These are phyloP conservation scores for Bostrychus sinensis DNA, from an alignment of 2,113 vertebrate species.

Conservation along the genomic window DNA sequence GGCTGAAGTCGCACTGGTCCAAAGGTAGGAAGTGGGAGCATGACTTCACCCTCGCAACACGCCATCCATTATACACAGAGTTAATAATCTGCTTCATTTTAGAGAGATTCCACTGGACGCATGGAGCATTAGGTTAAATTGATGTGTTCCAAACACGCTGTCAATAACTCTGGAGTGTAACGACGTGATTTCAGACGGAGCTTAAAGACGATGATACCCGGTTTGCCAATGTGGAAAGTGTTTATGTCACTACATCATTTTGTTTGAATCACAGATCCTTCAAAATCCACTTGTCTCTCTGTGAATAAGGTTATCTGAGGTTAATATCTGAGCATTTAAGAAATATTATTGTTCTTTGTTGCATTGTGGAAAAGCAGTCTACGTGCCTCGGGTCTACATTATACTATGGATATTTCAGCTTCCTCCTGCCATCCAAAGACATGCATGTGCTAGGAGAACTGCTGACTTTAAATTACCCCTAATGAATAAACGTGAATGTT, in stretches of 20 bases:
- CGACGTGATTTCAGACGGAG: conserved; percentile 16
- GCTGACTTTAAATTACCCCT: no score
- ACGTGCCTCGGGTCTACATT: no score
- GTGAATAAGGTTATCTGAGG: not conserved
- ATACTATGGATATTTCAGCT: no score
- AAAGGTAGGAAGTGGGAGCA: conserved; percentile 57
- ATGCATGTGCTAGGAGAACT: no score
- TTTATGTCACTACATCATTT: conserved; percentile 1
- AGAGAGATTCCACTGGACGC: no score
- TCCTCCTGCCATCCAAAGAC: no score
- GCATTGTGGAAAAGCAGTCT: no score
- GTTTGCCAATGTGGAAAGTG: conserved; percentile 16
- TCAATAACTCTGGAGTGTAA: not conserved
- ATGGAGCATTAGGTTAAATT: not conserved
- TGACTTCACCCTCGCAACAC: conserved; percentile 35
- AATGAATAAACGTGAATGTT: no score
- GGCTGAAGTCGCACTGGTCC: conserved; percentile 30
- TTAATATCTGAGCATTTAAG: no score
- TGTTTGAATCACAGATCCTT: not conserved
- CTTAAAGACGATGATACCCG: not conserved
- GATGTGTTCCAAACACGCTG: conserved; percentile 18
- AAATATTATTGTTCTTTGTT: no score
- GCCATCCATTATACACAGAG: conserved; percentile 20
- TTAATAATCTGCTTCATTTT: conserved; percentile 20
- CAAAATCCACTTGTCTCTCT: not conserved